Conservation (phyloP, 2,888 invertebrate species). For the Acheta domesticus region DNA sequence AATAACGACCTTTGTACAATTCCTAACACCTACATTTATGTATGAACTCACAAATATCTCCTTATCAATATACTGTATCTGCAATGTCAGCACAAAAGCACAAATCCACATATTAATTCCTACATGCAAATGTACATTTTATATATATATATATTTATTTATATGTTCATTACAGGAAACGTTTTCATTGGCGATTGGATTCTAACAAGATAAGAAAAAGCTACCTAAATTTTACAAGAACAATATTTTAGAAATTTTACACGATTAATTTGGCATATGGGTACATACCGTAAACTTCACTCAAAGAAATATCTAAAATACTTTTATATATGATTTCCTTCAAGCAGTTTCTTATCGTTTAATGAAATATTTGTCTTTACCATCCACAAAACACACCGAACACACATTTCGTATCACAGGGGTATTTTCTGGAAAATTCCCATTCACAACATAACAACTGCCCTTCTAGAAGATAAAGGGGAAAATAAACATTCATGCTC, state of each 20-base stretch:
- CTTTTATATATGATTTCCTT: slow-evolving; percentile 18
- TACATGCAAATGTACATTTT: not conserved
- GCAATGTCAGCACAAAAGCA: slow-evolving; percentile 18
- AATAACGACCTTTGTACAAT: not conserved
- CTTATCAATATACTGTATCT: not conserved
- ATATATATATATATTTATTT: not conserved
- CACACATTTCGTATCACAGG: slow-evolving; percentile 18
- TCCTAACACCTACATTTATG: slow-evolving; percentile 3
- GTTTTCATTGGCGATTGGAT: not conserved
- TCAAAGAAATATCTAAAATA: slow-evolving; percentile 10
- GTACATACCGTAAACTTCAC: not conserved
- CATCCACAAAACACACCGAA: slow-evolving; percentile 18
- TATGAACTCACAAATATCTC: not conserved
- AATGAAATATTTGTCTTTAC: not conserved
- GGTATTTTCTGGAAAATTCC: not conserved
- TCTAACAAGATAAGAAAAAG: slow-evolving; percentile 18
- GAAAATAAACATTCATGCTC: not conserved
- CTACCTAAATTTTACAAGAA: slow-evolving; percentile 4
- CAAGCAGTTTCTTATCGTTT: not conserved
- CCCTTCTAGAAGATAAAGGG: not conserved
- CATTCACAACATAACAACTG: not conserved
- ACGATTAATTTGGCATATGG: not conserved
- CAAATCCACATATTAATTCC: slow-evolving; percentile 5
- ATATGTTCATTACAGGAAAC: slow-evolving; percentile 10
- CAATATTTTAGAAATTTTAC: slow-evolving; percentile 18